These are phyloP conservation scores for Heteractis magnifica DNA, from an alignment of 92 coral and sea anemone genomes.

Conservation along the genomic window DNA sequence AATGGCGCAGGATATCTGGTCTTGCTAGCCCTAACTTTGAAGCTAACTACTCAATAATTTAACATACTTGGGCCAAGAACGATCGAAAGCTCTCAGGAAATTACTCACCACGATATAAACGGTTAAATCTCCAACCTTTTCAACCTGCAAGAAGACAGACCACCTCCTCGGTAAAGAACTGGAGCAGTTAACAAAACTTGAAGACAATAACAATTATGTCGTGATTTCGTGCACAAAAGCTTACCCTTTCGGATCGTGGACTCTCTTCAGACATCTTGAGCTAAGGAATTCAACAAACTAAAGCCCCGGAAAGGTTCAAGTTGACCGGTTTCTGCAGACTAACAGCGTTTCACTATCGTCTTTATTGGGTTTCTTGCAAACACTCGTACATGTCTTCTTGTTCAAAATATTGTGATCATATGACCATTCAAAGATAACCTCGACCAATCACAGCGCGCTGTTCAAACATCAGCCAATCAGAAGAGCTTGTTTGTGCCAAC, in stretches of 20 bases:
- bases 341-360: not conserved
- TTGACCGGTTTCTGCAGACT: not conserved
- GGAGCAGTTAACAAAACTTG: slow-evolving; percentile 23
- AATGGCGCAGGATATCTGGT: not conserved
- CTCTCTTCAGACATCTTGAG: slow-evolving; percentile 55
- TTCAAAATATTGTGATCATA: slow-evolving; percentile 45
- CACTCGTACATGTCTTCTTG: slow-evolving; percentile 10
- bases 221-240: not conserved
- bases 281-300: not conserved
- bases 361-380: slow-evolving; percentile 4
- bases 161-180: slow-evolving; percentile 2
- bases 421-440: slow-evolving; percentile 23
- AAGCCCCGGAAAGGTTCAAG: not conserved
- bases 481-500: not conserved
- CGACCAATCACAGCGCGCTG: slow-evolving; percentile 27
- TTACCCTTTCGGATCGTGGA: slow-evolving; percentile 58
- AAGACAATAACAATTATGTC: not conserved
- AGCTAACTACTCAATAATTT: not conserved
- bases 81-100: not conserved
- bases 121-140: slow-evolving; percentile 98
- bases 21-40: not conserved
- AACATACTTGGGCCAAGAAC: not conserved
- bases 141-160: slow-evolving; percentile 72
- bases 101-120: slow-evolving; percentile 80
- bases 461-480: slow-evolving; percentile 27